A percentile compares a stretch with the other conserved stretches of the same genome.
Conservation (phyloP, 2,113 vertebrate genomes). For the Pongo pygmaeus region DNA sequence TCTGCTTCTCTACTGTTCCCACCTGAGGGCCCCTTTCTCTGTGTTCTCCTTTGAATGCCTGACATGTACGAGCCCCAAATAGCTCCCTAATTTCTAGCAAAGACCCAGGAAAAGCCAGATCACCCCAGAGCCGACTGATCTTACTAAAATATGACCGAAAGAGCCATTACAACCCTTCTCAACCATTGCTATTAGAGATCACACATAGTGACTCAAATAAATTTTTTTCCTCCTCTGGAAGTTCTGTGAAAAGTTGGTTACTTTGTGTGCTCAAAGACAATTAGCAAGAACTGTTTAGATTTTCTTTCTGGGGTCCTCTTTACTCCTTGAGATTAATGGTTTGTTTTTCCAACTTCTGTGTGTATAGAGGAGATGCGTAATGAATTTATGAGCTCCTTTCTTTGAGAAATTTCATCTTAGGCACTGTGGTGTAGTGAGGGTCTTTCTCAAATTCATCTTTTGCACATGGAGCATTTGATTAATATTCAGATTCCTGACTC, state of each 20-base stretch:
- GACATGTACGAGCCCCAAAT: neutral
- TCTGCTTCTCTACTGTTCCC: conserved; percentile 20
- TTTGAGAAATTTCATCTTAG: neutral
- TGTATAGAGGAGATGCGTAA: neutral
- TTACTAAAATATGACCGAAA: neutral
- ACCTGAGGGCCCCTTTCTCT: conserved; percentile 22
- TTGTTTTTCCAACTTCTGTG: neutral
- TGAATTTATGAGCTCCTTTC: neutral
- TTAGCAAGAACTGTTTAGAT: neutral
- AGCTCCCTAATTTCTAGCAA: conserved; percentile 34
- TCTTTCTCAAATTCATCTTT: neutral
- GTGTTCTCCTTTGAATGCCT: neutral
- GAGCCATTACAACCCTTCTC: neutral
- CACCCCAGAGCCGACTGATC: neutral
- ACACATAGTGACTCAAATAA: neutral
- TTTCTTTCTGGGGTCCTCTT: neutral
- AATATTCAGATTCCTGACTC: neutral
- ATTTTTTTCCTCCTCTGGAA: neutral
- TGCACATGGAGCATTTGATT: neutral
- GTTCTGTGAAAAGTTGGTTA: neutral
- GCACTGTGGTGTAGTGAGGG: rapidly evolving
- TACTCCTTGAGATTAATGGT: neutral
- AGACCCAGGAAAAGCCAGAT: neutral
- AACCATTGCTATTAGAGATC: neutral
- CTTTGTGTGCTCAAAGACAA: neutral